Conservation (phyloP, 2,113 vertebrate genomes). For the Promerops cafer region DNA sequence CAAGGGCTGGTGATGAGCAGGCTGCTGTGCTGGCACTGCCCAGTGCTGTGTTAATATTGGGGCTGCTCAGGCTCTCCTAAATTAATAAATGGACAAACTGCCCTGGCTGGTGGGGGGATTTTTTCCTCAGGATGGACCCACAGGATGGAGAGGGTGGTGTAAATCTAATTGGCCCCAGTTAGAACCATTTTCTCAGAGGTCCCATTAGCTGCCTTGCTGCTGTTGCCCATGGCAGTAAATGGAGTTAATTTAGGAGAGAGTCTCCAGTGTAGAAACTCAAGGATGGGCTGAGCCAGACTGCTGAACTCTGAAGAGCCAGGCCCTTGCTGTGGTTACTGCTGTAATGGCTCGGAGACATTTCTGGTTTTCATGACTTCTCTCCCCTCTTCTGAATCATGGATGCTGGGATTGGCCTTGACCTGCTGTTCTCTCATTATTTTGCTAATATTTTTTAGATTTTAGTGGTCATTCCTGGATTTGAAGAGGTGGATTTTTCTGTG, state of each 20-base stretch:
- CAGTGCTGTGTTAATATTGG: rapidly evolving
- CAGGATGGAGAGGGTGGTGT: background rate
- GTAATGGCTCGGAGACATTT: background rate
- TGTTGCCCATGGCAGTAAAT: background rate
- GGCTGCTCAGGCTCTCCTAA: background rate
- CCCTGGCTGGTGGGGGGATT: background rate
- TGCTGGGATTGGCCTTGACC: background rate
- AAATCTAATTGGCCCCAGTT: background rate
- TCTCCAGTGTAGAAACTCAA: background rate
- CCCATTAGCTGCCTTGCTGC: background rate
- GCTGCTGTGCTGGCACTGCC: background rate
- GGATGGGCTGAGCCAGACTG: background rate
- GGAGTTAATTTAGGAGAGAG: background rate
- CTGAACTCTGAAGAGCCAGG: background rate
- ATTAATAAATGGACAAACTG: background rate
- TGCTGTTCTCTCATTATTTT: background rate
- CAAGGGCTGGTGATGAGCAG: background rate
- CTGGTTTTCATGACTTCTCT: background rate
- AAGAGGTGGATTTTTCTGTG: background rate
- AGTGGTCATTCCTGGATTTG: background rate
- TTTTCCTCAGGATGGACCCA: background rate
- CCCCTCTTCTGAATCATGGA: rapidly evolving
- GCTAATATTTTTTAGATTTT: background rate
- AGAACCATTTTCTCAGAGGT: background rate
- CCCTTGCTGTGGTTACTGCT: background rate